Evolutionary conservation across 2,113 vertebrate species (phyloP).

Genomic region (Arizona elegans): DNA sequence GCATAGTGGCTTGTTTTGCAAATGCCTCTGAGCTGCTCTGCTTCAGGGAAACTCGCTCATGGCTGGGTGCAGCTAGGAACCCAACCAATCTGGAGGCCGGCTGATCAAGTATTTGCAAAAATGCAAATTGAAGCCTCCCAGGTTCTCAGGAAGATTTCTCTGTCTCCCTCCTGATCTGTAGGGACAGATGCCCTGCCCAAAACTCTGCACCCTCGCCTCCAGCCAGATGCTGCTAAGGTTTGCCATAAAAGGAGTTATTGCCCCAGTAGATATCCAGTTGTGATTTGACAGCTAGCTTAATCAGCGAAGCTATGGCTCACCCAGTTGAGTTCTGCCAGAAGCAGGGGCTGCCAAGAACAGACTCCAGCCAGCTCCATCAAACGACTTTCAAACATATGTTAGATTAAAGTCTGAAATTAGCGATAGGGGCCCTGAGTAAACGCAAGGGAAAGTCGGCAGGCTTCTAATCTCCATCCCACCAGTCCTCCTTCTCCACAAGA

Average conservation of each 20-base stretch:
- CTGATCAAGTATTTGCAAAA: not conserved
- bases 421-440: not conserved
- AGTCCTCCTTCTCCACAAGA: not conserved
- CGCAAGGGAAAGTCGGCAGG: not conserved
- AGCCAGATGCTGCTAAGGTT: not conserved
- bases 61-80: not conserved
- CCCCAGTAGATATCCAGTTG: not conserved
- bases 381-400: constrained; percentile 14
- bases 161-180: not conserved
- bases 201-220: not conserved
- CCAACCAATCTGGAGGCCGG: not conserved
- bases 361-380: constrained; percentile 13
- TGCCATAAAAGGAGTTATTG: constrained; percentile 17
- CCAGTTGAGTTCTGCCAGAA: constrained; percentile 23
- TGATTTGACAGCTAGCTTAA: not conserved
- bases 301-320: not conserved
- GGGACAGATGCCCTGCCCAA: not conserved
- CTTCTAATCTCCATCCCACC: not conserved
- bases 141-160: not conserved
- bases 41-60: not conserved
- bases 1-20: not conserved
- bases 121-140: not conserved
- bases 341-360: constrained; percentile 20
- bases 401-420: constrained; percentile 26
- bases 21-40: not conserved